Percentiles rank a stretch among this genome's conserved stretches.
Evolutionary conservation across 2,113 vertebrate genomes (phyloP).

Genomic region (Aegithalos caudatus): DNA sequence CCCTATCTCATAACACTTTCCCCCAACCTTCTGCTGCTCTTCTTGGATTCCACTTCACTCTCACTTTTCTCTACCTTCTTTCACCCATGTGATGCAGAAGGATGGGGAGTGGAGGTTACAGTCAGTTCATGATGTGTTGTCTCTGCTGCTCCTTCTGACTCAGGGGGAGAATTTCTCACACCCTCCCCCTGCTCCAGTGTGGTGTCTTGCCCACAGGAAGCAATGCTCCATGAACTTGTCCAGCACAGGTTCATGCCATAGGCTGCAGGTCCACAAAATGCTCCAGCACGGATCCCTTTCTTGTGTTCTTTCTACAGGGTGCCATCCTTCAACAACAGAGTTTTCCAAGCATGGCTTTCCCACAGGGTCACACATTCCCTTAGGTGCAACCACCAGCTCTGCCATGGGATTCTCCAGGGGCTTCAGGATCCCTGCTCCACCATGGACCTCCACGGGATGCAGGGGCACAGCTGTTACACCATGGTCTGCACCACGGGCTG

Average conservation of each 20-base stretch:
- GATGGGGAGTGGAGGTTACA: neutral
- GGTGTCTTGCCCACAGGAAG: neutral
- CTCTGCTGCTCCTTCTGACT: neutral
- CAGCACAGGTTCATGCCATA: accelerated
- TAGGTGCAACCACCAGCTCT: accelerated
- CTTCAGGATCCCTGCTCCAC: neutral
- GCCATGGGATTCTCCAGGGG: accelerated
- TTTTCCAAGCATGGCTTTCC: neutral
- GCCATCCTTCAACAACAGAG: neutral
- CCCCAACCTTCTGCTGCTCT: accelerated
- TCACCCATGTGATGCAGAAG: neutral
- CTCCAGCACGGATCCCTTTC: neutral
- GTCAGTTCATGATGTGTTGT: accelerated
- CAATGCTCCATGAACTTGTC: neutral
- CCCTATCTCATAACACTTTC: neutral
- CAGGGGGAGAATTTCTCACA: neutral
- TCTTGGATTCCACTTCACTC: neutral
- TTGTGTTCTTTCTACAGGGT: neutral
- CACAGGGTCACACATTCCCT: neutral
- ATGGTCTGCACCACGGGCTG: accelerated
- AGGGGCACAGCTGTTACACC: neutral
- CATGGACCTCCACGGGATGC: neutral
- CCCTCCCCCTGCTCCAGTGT: neutral
- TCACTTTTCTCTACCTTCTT: neutral
- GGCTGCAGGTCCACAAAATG: neutral